Percentiles rank a stretch among this genome's conserved stretches.
These are phyloP conservation scores for Synanceia verrucosa DNA, from an alignment of 2,797 vertebrate species.

Conservation along the genomic window DNA sequence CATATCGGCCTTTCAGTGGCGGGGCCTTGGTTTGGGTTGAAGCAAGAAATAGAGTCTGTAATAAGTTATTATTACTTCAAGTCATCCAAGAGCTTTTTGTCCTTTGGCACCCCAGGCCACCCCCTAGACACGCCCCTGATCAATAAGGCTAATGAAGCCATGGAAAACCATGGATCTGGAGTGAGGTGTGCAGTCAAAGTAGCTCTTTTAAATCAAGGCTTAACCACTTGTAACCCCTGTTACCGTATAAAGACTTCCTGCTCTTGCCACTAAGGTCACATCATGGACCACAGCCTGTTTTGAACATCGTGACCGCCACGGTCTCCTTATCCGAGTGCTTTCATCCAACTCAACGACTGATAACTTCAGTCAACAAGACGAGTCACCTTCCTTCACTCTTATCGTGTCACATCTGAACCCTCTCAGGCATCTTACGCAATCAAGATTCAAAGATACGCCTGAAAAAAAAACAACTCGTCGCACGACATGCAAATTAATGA, in stretches of 20 bases:
- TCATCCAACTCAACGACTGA: conserved; percentile 21
- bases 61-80: too few relatives aligned
- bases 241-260: not conserved
- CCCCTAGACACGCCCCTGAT: not conserved
- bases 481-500: conserved; percentile 33
- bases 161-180: too few relatives aligned
- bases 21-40: not conserved
- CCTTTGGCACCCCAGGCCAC: too few relatives aligned
- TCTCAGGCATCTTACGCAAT: conserved; percentile 40
- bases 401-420: not conserved
- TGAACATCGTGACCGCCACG: not conserved
- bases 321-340: not conserved
- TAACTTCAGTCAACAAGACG: not conserved
- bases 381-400: not conserved
- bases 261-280: not conserved
- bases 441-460: conserved; percentile 18
- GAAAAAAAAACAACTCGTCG: conserved; percentile 49
- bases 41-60: conserved; percentile 18
- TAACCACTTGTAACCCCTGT: not conserved
- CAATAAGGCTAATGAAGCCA: not conserved
- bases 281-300: conserved; percentile 4
- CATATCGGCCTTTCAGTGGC: not conserved
- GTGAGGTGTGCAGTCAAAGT: too few relatives aligned
- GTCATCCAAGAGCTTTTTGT: too few relatives aligned
- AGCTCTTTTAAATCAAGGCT: too few relatives aligned